phyloP scores from a whole-genome alignment of 1,140 invertebrate species.

The Lethrus apterus region DNA sequence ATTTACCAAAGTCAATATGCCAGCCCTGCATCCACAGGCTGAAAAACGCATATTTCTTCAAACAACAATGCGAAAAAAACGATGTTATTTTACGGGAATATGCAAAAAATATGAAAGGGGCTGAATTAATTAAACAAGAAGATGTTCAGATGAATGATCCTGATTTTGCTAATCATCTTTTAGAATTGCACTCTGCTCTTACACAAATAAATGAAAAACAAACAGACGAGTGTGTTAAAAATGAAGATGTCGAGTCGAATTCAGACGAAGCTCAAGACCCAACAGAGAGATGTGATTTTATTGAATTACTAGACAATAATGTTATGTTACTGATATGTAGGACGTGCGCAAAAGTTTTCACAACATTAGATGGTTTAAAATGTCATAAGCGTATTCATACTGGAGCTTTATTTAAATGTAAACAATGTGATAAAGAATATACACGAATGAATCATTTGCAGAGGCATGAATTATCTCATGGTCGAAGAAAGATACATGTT shows the following conservation, averaged over 20 bases:
- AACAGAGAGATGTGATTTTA: neutral
- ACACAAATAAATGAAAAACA: neutral
- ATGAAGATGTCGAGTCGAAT: neutral
- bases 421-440: slow-evolving; percentile 36
- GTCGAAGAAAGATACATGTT: slow-evolving; percentile 34
- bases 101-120: neutral
- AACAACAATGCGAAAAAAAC: slow-evolving; percentile 32
- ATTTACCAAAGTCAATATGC: slow-evolving; percentile 33
- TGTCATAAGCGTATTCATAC: slow-evolving; percentile 35
- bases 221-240: neutral
- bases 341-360: slow-evolving; percentile 36
- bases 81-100: slow-evolving; percentile 27
- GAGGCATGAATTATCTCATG: slow-evolving; percentile 34
- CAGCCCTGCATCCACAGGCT: slow-evolving; percentile 31
- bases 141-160: slow-evolving; percentile 4
- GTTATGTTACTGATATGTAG: slow-evolving; percentile 22
- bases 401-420: slow-evolving; percentile 34
- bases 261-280: neutral
- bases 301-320: neutral
- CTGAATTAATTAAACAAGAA: neutral
- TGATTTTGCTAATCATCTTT: neutral
- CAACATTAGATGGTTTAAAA: slow-evolving; percentile 33
- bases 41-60: slow-evolving; percentile 32
- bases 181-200: neutral
- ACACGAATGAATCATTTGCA: slow-evolving; percentile 33